Base-by-base conservation (phyloP, 2,888 invertebrate genomes). In the Phrixothrix hirtus region DNA sequence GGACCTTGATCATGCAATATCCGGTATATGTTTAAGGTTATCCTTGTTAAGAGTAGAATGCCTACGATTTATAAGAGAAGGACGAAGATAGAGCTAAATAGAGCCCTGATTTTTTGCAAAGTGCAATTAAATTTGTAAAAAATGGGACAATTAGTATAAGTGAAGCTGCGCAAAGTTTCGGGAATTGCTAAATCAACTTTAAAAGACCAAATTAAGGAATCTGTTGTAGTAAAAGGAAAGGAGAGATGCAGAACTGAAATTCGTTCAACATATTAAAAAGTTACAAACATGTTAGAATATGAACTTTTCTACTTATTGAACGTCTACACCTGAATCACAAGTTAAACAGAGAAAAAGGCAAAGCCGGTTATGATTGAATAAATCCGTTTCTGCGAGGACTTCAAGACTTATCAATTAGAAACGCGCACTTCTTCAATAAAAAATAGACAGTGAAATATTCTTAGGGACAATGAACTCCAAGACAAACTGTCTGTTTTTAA, bases 401-500 rank as follows among this genome's bases (percentile, higher is more conserved):
- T 47, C 48, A 44, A 36, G 64, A 64, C 30, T 39, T 67, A 11
- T 43, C 45, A 34, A 31, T 65, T 38, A 51, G 65, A 63, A 64
- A 71, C 58, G 45, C 67, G 64, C 15, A 56, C 67, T 31, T 65
- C 67, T 25, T 65, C 38, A 52, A 56, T 50, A 52, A 66, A 48
- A 60, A 30, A 54, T 69, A 49, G 66, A 57, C 54, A 57, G 62
- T 58, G 48, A 37, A 51, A 50, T 42, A 53, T 62, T 38, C 44
- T 65, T 21, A 51, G 47, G 13, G 61, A 67, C 50, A 58, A 67
- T 58, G 58, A 66, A 55, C 59, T 67, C 16, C 13, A 62, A 21
- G 58, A 61, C 47, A 63, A 66, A 48, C 68, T 63, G 11, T 62
- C 58, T 47, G 67, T 75, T 17, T 75, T 59, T 44, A 75, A 75